These are phyloP conservation scores for Phengaris alcon DNA, from an alignment of 2,888 invertebrate species.

Conservation along the genomic window DNA sequence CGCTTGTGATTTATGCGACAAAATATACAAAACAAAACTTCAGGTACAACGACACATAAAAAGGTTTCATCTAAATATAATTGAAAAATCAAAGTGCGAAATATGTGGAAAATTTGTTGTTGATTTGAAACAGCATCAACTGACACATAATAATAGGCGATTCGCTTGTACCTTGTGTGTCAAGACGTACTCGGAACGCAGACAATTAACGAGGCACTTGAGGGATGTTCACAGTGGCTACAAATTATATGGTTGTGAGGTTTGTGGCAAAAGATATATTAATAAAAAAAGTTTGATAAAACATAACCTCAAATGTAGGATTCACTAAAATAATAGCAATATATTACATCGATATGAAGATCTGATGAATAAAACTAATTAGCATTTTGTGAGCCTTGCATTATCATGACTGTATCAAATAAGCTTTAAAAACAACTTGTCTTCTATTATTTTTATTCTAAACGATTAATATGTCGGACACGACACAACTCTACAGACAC, in stretches of 20 bases:
- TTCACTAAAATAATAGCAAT: not conserved
- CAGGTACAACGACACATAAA: slow-evolving; percentile 28
- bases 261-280: slow-evolving; percentile 31
- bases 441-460: too few species aligned
- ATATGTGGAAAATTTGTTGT: not conserved
- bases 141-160: not conserved
- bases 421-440: too few species aligned
- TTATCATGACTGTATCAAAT: too few species aligned
- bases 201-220: slow-evolving; percentile 40
- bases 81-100: slow-evolving; percentile 14
- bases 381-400: too few species aligned
- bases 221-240: slow-evolving; percentile 28
- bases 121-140: not conserved
- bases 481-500: too few species aligned
- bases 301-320: slow-evolving; percentile 24
- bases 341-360: too few species aligned
- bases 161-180: slow-evolving; percentile 28
- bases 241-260: slow-evolving; percentile 23
- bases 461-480: too few species aligned
- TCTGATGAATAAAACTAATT: too few species aligned
- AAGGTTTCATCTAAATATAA: not conserved
- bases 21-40: slow-evolving; percentile 34
- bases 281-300: slow-evolving; percentile 21
- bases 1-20: slow-evolving; percentile 37
- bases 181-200: slow-evolving; percentile 37